Evolutionary conservation across 2,888 invertebrate genomes (phyloP).

Genomic region (Drosophila tripunctata): DNA sequence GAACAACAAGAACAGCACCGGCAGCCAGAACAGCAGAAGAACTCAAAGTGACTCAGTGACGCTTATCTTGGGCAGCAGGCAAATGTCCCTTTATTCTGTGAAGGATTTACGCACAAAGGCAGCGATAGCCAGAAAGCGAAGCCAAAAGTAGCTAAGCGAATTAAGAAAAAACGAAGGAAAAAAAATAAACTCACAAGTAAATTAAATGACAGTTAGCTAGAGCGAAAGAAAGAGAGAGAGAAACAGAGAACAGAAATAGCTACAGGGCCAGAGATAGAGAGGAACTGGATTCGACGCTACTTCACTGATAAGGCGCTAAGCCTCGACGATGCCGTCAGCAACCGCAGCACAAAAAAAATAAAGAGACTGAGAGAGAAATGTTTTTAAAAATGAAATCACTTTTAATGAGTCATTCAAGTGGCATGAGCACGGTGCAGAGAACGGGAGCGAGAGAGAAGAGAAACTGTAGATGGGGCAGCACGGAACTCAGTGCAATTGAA

Average conservation of each 20-base stretch:
- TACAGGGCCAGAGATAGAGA: conserved; percentile 8
- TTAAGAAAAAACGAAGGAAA: conserved; percentile 66
- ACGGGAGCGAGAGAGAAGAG: not conserved
- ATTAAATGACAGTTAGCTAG: conserved; percentile 57
- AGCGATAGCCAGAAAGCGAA: conserved; percentile 51
- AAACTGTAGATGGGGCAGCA: conserved; percentile 3
- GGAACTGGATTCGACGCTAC: conserved; percentile 21
- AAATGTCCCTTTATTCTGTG: conserved; percentile 65
- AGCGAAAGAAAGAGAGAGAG: not conserved
- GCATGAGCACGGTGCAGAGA: conserved; percentile 49
- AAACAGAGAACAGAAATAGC: not conserved
- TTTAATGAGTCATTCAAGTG: conserved; percentile 81
- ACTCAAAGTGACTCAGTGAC: conserved; percentile 58
- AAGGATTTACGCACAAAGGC: conserved; percentile 75
- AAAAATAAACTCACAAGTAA: conserved; percentile 77
- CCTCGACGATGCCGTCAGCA: conserved; percentile 53
- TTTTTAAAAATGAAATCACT: conserved; percentile 78
- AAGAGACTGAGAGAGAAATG: conserved; percentile 47
- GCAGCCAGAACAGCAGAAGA: not conserved
- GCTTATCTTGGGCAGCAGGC: conserved; percentile 64
- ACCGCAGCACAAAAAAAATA: conserved; percentile 52
- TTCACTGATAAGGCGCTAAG: conserved; percentile 57
- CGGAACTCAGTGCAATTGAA: conserved; percentile 5
- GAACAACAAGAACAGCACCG: conserved; percentile 1
- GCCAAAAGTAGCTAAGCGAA: conserved; percentile 77